Percentiles rank a stretch among this genome's conserved stretches.
phyloP scores from a whole-genome alignment of 2,888 invertebrate species.

The Steinernema hermaphroditum region DNA sequence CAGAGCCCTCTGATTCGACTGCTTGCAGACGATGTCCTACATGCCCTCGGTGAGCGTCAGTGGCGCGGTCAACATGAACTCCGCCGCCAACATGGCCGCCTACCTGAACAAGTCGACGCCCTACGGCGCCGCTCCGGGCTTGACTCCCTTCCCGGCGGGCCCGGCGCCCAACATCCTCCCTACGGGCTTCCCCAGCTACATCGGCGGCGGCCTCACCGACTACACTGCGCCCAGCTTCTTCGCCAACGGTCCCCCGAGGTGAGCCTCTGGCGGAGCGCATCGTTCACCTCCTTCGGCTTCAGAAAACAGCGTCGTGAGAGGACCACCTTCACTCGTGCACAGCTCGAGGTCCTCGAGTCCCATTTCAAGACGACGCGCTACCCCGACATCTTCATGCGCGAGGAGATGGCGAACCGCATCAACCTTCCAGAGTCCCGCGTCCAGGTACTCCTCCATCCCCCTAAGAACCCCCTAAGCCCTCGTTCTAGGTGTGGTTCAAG shows the following conservation, averaged over 20 bases:
- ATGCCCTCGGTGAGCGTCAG: constrained; percentile 28
- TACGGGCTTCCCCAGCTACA: constrained; percentile 8
- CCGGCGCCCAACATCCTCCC: constrained; percentile 9
- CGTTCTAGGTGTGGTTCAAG: constrained; percentile 57
- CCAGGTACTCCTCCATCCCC: constrained; percentile 51
- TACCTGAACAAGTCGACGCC: constrained; percentile 10
- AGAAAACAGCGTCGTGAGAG: constrained; percentile 51
- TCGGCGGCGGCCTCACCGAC: constrained; percentile 23
- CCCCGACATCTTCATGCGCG: constrained; percentile 58
- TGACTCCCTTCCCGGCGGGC: constrained; percentile 1
- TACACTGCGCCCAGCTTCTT: constrained; percentile 17
- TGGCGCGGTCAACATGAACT: constrained; percentile 22
- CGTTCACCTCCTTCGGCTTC: too few species aligned
- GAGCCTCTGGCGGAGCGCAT: not conserved
- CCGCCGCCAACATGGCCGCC: constrained; percentile 20
- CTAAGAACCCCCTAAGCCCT: not conserved
- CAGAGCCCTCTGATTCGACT: not conserved
- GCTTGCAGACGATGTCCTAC: constrained; percentile 16
- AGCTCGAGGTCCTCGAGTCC: constrained; percentile 47
- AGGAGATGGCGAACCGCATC: constrained; percentile 54
- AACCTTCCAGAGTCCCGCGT: constrained; percentile 55
- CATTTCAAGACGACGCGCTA: constrained; percentile 51
- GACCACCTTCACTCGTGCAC: constrained; percentile 57
- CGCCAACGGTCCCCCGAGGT: constrained; percentile 18
- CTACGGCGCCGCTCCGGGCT: not conserved